Base-by-base conservation (phyloP, 1,140 invertebrate genomes). In the Pogonomyrmex barbatus region DNA sequence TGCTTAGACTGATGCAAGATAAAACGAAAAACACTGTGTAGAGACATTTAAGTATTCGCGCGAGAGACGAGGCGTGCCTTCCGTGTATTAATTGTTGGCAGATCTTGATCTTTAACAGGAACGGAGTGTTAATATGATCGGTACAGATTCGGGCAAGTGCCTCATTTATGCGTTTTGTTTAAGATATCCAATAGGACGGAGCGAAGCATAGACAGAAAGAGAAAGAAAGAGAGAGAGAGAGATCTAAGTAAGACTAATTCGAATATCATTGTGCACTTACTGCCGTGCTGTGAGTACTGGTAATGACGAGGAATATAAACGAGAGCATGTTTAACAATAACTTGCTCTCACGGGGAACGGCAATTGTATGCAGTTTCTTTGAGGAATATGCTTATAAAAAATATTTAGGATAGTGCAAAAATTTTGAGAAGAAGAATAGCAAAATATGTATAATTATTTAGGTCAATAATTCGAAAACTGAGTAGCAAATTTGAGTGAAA, bases 1-100 rank as follows among this genome's bases (percentile, higher is more conserved):
- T 94, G 93, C 93, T 94, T 95, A 94, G 88, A 62, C 71, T 87
- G 85, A 89, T 79, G 79, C 52, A 88, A 85, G 77, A 90, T 83
- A 79, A 93, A 89, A 87, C 33, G 82, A 75, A 75, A 91, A 89
- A 88, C 58, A 65, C 90, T 92, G 83, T 87, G 90, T 91, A 94
- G 86, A 73, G 87, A 91, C 81, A 85, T 79, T 90, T 83, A 91
- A 91, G 92, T 92, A 93, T 93, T 92, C 92, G 94, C 91, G 89
- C 89, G 89, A 94, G 87, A 94, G 92, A 94, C 92, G 93, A 95
- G 94, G 94, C 94, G 94, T 95, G 94, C 94, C 94, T 95, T 95
- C 93, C 93, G 94, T 95, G 92, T 94, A 92, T 90, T 94, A 94
- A 94, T 95, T 95, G 94, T 95, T 95, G 94, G 94, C 93, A 93